Conservation (phyloP, 2,797 vertebrate genomes). For the Bradypodion ventrale region DNA sequence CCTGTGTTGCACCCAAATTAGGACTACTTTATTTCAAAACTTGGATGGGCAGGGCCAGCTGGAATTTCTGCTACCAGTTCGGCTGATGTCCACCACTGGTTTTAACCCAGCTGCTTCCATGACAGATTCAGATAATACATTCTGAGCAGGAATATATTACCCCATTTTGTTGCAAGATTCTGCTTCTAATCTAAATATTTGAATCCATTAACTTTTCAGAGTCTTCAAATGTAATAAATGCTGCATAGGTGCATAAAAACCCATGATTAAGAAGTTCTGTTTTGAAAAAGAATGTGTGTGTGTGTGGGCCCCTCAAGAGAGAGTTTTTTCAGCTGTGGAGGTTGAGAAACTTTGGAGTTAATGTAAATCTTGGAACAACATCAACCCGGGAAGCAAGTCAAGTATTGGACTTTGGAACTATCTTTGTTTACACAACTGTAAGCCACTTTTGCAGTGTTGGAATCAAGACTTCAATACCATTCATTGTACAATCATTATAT, state of each 20-base stretch:
- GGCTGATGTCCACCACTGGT: too few species aligned
- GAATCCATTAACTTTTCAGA: not conserved
- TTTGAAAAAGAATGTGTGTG: too few species aligned
- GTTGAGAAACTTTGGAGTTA: not conserved
- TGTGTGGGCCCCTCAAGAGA: not conserved
- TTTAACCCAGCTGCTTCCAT: not conserved
- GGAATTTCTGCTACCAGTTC: too few species aligned
- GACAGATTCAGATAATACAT: not conserved
- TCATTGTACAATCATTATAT: not conserved
- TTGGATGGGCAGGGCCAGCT: too few species aligned
- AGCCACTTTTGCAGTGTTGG: not conserved
- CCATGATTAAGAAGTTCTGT: not conserved
- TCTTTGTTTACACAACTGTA: not conserved
- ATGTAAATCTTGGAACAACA: constrained; percentile 2
- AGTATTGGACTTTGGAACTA: not conserved
- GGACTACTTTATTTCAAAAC: too few species aligned
- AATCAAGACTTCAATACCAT: not conserved
- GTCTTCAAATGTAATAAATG: not conserved
- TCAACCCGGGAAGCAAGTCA: not conserved
- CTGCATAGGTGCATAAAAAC: not conserved
- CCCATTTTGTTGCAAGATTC: not conserved
- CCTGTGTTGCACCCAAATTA: too few species aligned
- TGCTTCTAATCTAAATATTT: not conserved
- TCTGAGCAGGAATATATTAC: not conserved
- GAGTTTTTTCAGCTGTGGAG: not conserved